Evolutionary conservation across 2,797 vertebrate genomes (phyloP).

Genomic region (Sebastes nivosus): DNA sequence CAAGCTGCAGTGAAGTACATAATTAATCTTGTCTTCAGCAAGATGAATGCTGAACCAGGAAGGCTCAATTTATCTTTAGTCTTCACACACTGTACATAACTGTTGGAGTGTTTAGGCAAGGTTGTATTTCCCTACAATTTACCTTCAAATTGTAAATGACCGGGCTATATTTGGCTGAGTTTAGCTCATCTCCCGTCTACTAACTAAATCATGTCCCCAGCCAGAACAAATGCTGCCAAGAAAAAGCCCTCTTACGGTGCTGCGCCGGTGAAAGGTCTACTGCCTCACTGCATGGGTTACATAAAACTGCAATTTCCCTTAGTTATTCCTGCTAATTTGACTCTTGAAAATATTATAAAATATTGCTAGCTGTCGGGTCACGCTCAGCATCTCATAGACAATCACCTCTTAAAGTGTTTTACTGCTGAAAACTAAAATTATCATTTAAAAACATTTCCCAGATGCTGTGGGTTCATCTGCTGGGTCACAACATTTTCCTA

Average conservation of each 20-base stretch:
- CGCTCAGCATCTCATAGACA: neutral
- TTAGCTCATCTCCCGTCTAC: neutral
- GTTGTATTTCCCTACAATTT: neutral
- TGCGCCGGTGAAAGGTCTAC: neutral
- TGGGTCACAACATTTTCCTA: neutral
- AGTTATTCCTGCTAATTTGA: slow-evolving; percentile 20
- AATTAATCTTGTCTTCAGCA: neutral
- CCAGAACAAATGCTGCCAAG: neutral
- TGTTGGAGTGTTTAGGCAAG: neutral
- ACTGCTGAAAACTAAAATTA: neutral
- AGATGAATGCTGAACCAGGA: neutral
- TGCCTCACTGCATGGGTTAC: neutral
- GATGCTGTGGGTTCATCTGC: neutral
- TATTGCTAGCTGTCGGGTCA: slow-evolving; percentile 13
- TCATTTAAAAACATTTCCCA: slow-evolving; percentile 14
- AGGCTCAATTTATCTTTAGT: neutral
- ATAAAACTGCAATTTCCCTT: neutral
- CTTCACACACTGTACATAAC: neutral
- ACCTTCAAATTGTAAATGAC: neutral
- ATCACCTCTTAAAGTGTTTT: neutral
- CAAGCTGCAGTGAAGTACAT: neutral
- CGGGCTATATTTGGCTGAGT: neutral
- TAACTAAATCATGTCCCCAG: neutral
- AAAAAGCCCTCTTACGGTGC: neutral
- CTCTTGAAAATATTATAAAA: slow-evolving; percentile 4